Percentiles rank a stretch among this genome's conserved stretches.
These are phyloP conservation scores for Taxidea taxus DNA, from an alignment of 2,113 vertebrate genomes.

Conservation along the genomic window DNA sequence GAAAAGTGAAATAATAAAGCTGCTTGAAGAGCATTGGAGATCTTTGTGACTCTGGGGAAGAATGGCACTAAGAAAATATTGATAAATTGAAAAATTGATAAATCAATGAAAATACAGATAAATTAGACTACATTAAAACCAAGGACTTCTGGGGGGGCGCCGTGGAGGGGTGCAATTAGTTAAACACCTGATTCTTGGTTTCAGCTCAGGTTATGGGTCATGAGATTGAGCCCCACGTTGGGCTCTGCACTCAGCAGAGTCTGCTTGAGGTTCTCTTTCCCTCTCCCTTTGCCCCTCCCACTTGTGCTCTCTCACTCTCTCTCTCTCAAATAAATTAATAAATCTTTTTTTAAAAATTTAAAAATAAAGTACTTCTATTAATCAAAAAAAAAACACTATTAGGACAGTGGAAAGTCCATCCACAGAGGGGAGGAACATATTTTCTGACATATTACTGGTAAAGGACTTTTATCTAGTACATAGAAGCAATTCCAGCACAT, in stretches of 20 bases:
- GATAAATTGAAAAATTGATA: background rate
- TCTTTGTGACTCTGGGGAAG: background rate
- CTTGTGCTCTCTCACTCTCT: background rate
- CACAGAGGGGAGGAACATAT: background rate
- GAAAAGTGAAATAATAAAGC: background rate
- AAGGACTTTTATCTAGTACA: background rate
- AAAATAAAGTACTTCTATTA: background rate
- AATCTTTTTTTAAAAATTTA: background rate
- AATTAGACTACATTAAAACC: background rate
- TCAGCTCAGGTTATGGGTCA: background rate
- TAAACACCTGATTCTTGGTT: background rate
- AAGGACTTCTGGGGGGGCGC: background rate
- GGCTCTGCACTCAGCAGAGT: background rate
- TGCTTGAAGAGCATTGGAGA: background rate
- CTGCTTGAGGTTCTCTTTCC: background rate
- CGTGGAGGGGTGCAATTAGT: background rate
- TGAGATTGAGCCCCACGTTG: background rate
- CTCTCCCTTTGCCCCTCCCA: background rate
- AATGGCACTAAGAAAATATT: background rate
- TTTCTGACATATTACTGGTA: background rate
- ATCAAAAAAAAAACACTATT: conserved; percentile 8
- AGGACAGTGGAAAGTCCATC: background rate
- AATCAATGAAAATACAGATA: background rate
- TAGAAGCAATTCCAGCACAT: background rate
- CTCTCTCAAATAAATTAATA: background rate